phyloP scores from a whole-genome alignment of 2,113 vertebrate genomes.

The Talpa occidentalis region DNA sequence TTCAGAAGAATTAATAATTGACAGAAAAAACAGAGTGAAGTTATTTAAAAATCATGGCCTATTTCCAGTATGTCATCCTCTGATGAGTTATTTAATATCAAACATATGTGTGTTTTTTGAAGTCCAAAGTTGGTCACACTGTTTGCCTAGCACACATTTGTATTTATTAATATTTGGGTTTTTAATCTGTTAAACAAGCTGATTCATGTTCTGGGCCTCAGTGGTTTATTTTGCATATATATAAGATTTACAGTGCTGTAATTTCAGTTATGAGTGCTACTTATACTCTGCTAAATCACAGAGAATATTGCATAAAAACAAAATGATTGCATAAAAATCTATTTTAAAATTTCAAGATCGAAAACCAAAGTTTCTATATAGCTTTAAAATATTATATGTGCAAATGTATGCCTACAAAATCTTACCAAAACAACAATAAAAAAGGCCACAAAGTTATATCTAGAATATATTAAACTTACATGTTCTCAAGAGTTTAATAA shows the following conservation, averaged over 20 bases:
- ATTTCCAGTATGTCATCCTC: neutral
- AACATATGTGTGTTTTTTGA: neutral
- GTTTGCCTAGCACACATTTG: neutral
- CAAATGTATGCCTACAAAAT: neutral
- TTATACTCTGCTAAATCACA: neutral
- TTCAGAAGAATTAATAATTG: neutral
- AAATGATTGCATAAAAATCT: neutral
- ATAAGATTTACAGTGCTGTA: neutral
- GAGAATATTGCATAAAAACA: neutral
- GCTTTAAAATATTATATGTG: neutral
- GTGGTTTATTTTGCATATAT: neutral
- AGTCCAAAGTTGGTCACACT: neutral
- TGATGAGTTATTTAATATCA: constrained; percentile 14
- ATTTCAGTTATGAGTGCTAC: neutral
- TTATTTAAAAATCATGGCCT: constrained; percentile 8
- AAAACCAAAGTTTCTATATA: neutral
- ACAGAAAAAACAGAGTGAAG: neutral
- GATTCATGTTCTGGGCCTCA: neutral
- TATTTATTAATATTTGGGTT: constrained; percentile 13
- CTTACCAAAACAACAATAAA: neutral
- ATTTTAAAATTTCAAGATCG: neutral
- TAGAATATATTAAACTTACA: neutral
- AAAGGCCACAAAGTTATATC: neutral
- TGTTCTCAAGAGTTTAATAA: constrained; percentile 5
- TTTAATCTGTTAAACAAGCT: neutral